Conservation (phyloP, 1,140 invertebrate species). For the Lepidurus couesii region DNA sequence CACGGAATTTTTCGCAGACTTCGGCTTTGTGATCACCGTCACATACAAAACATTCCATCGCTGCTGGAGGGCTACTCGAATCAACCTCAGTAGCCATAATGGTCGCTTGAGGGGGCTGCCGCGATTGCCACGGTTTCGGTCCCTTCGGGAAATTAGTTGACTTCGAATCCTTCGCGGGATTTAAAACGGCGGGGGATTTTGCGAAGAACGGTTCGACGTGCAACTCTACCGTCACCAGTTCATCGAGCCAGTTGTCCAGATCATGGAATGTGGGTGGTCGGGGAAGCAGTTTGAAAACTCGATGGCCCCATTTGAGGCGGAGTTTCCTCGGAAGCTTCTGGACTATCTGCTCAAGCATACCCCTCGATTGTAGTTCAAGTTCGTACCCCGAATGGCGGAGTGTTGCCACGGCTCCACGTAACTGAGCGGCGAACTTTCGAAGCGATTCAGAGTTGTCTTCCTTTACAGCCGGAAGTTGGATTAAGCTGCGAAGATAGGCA, state of each 20-base stretch:
- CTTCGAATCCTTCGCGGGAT: background rate
- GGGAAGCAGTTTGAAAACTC: background rate
- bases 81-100: too few relatives aligned
- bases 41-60: background rate
- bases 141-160: background rate
- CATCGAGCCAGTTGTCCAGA: conserved; percentile 23
- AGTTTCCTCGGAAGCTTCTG: background rate
- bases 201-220: background rate
- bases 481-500: background rate
- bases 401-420: background rate
- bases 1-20: conserved; percentile 24
- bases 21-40: background rate
- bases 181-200: too few relatives aligned
- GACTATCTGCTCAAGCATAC: background rate
- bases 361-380: background rate
- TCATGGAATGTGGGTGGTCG: background rate
- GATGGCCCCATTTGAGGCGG: background rate
- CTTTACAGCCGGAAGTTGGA: background rate
- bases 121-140: background rate
- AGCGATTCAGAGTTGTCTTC: background rate
- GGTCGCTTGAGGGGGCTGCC: background rate
- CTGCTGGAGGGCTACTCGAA: too few relatives aligned
- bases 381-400: background rate
- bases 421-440: background rate
- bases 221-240: background rate